Percentiles rank a stretch among this genome's conserved stretches.
Conservation (phyloP, 92 coral and sea anemone species). For the Actinostola sp. region DNA sequence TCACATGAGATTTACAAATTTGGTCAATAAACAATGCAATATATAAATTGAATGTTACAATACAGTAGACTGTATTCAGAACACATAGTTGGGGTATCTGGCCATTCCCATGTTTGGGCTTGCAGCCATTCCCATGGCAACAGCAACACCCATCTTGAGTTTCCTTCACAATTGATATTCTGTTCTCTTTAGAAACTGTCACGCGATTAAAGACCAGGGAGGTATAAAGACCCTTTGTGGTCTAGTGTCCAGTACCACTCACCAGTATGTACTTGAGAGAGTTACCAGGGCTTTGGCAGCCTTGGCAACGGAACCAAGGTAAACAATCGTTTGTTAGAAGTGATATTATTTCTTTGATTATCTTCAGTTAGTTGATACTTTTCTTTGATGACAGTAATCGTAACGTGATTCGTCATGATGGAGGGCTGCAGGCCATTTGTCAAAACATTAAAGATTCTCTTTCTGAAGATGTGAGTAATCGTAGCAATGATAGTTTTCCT, state of each 20-base stretch:
- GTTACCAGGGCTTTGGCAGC: slow-evolving; percentile 78
- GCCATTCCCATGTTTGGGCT: too few species aligned
- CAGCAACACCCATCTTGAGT: not conserved
- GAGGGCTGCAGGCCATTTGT: slow-evolving; percentile 82
- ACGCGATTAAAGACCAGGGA: slow-evolving; percentile 71
- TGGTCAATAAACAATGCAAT: too few species aligned
- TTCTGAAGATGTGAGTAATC: slow-evolving; percentile 64
- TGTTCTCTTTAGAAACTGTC: slow-evolving; percentile 66
- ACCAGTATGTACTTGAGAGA: slow-evolving; percentile 78
- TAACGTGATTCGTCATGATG: slow-evolving; percentile 80
- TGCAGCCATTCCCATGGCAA: too few species aligned
- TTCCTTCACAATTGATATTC: not conserved
- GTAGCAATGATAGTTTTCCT: too few species aligned
- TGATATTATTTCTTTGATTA: not conserved
- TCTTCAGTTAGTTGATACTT: too few species aligned
- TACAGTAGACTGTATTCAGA: too few species aligned
- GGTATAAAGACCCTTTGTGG: slow-evolving; percentile 74
- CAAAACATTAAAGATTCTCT: slow-evolving; percentile 59
- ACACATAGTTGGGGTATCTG: too few species aligned
- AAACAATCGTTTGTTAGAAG: not conserved
- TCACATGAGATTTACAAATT: too few species aligned
- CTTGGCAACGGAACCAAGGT: slow-evolving; percentile 77
- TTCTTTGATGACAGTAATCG: slow-evolving; percentile 61
- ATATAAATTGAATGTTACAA: too few species aligned
- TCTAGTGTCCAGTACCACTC: slow-evolving; percentile 54